phyloP scores from a whole-genome alignment of 2,797 vertebrate genomes.

The Sphenodon punctatus region DNA sequence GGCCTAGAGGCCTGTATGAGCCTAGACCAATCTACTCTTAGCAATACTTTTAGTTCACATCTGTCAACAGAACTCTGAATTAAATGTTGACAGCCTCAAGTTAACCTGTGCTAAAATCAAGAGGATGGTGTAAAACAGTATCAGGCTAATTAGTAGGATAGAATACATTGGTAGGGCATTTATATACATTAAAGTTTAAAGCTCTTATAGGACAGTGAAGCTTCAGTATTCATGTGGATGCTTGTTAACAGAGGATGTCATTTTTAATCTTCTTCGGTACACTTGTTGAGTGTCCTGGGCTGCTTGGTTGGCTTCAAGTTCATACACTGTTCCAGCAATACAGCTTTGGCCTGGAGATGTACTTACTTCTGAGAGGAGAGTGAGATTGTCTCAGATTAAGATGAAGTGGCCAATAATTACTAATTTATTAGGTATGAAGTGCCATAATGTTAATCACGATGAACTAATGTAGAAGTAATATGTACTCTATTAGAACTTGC shows the following conservation, averaged over 20 bases:
- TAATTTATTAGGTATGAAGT: conserved; percentile 43
- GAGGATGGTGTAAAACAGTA: not conserved
- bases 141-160: not conserved
- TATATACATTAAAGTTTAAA: not conserved
- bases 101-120: fast-evolving
- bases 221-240: not conserved
- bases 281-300: not conserved
- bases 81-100: not conserved
- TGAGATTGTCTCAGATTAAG: conserved; percentile 41
- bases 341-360: conserved; percentile 13
- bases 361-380: conserved; percentile 26
- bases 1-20: too few species aligned
- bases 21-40: too few species aligned
- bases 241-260: not conserved
- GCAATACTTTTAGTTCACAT: too few species aligned
- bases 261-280: not conserved
- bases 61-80: not conserved
- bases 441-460: conserved; percentile 2
- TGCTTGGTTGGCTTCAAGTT: not conserved
- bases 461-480: not conserved
- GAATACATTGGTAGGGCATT: not conserved
- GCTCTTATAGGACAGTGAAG: not conserved
- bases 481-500: not conserved
- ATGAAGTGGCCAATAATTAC: conserved; percentile 53
- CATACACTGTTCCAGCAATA: not conserved